phyloP scores from a whole-genome alignment of 2,113 vertebrate species.

The Columba janthina region DNA sequence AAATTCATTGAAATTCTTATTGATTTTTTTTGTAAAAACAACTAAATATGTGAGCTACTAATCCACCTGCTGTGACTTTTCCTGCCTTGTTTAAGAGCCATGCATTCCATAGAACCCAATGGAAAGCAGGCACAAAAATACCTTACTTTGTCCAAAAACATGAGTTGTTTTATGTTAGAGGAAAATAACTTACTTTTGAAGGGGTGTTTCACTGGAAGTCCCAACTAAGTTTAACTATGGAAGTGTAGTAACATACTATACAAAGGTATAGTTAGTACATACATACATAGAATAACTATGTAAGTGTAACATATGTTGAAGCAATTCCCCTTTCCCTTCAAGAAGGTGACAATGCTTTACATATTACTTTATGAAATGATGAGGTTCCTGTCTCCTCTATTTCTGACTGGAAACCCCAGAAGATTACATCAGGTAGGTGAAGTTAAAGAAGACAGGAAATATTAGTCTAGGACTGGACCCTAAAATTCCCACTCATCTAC shows the following conservation, averaged over 20 bases:
- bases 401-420: not conserved
- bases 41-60: not conserved
- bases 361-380: not conserved
- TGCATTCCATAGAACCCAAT: not conserved
- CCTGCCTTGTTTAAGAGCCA: not conserved
- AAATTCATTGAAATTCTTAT: not conserved
- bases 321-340: not conserved
- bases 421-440: not conserved
- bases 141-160: not conserved
- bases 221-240: not conserved
- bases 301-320: not conserved
- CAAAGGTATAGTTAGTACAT: not conserved
- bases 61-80: not conserved
- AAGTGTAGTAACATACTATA: not conserved
- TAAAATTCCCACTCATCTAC: not conserved
- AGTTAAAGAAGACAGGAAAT: not conserved
- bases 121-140: not conserved
- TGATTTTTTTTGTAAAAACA: slow-evolving; percentile 9
- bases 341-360: rapidly evolving
- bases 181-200: not conserved
- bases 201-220: not conserved
- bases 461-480: not conserved
- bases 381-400: rapidly evolving
- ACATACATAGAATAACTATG: not conserved
- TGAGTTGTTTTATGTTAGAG: not conserved